A percentile compares a stretch with the other conserved stretches of the same genome.
Conservation (phyloP, 2,113 vertebrate species). For the Monarcha castaneiventris region DNA sequence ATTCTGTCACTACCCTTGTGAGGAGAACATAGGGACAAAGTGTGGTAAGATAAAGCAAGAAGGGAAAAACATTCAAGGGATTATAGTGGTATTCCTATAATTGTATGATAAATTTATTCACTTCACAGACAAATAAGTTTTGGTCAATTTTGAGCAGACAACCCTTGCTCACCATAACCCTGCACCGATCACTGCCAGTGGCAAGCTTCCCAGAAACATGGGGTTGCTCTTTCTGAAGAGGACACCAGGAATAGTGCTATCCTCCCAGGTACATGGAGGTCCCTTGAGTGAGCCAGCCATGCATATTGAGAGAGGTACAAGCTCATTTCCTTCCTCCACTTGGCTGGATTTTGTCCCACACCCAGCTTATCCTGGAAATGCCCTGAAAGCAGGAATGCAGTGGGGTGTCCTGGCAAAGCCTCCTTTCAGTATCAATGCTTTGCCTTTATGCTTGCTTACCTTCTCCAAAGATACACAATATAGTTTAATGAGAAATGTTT, state of each 20-base stretch:
- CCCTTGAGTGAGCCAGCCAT: rapidly evolving
- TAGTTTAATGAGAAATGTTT: neutral
- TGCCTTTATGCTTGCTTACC: neutral
- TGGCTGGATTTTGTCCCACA: neutral
- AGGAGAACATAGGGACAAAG: neutral
- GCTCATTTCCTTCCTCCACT: neutral
- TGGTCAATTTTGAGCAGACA: neutral
- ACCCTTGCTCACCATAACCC: neutral
- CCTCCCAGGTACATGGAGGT: too few species aligned
- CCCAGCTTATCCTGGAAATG: neutral
- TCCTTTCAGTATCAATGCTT: neutral
- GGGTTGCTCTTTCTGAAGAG: neutral
- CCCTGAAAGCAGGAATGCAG: rapidly evolving
- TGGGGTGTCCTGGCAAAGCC: neutral
- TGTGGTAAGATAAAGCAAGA: neutral
- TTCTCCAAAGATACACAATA: neutral
- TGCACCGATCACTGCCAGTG: neutral
- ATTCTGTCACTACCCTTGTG: rapidly evolving
- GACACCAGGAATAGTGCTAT: rapidly evolving
- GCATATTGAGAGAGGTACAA: rapidly evolving
- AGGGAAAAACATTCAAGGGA: rapidly evolving
- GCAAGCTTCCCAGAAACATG: neutral
- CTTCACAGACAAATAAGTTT: neutral
- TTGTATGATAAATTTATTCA: neutral
- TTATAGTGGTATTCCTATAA: neutral